These are phyloP conservation scores for Osmerus eperlanus DNA, from an alignment of 2,113 vertebrate genomes.

Conservation along the genomic window DNA sequence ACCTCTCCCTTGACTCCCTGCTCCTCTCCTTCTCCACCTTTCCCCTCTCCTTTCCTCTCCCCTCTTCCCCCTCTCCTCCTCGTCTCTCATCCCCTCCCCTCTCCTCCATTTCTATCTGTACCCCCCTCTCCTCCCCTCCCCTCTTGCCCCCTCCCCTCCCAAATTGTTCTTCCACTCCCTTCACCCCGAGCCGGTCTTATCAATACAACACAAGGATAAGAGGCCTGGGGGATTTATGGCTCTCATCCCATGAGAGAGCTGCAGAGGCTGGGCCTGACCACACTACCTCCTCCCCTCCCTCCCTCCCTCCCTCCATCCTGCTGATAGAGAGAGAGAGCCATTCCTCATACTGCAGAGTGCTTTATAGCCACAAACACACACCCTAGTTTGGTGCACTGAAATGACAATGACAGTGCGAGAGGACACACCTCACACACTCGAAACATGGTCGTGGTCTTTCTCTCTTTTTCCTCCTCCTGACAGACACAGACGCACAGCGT, in stretches of 20 bases:
- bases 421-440: too few relatives aligned
- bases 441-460: too few relatives aligned
- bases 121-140: neutral
- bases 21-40: neutral
- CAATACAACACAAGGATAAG: slow-evolving; percentile 48
- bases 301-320: neutral
- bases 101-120: neutral
- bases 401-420: neutral
- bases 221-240: slow-evolving; percentile 49
- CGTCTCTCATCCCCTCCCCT: neutral
- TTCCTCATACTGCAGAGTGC: slow-evolving; percentile 41
- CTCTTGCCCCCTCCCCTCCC: neutral
- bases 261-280: slow-evolving; percentile 21
- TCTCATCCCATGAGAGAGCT: slow-evolving; percentile 29
- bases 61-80: neutral
- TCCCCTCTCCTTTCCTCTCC: neutral
- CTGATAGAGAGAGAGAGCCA: slow-evolving; percentile 24
- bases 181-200: slow-evolving; percentile 44
- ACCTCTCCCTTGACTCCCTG: neutral
- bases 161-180: slow-evolving; percentile 10
- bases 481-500: too few relatives aligned
- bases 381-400: neutral
- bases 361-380: slow-evolving; percentile 41
- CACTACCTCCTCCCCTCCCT: neutral
- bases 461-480: too few relatives aligned